These are phyloP conservation scores for Cryptus armator DNA, from an alignment of 2,888 invertebrate species.

Conservation along the genomic window DNA sequence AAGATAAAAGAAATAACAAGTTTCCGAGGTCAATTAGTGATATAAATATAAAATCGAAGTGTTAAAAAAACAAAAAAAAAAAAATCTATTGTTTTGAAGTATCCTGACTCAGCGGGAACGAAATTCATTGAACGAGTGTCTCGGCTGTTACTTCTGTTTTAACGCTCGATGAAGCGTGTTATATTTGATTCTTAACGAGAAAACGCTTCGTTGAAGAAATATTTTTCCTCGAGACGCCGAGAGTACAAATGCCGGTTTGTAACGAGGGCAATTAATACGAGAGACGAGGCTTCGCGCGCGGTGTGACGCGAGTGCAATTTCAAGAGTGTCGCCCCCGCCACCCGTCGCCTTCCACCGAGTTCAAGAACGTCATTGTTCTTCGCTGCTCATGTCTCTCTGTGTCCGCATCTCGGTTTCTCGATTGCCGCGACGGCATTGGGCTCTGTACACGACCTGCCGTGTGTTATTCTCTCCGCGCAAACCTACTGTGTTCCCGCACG, in stretches of 20 bases:
- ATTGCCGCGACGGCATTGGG: neutral
- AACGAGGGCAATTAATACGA: conserved; percentile 28
- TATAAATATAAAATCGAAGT: neutral
- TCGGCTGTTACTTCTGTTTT: too few relatives aligned
- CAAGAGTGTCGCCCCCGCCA: neutral
- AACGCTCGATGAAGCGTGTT: conserved; percentile 1
- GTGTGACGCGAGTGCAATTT: conserved; percentile 33
- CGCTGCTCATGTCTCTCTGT: conserved; percentile 14
- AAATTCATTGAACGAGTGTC: too few relatives aligned
- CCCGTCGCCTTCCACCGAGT: neutral
- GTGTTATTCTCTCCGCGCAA: conserved; percentile 2
- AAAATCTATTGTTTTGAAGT: neutral
- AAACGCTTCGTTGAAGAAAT: conserved; percentile 33
- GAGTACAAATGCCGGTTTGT: conserved; percentile 12
- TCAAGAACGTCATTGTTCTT: conserved; percentile 50
- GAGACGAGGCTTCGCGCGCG: conserved; percentile 7
- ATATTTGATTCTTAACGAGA: neutral
- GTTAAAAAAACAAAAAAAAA: neutral
- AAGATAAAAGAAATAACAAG: too few relatives aligned
- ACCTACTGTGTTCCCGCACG: neutral
- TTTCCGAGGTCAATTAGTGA: too few relatives aligned
- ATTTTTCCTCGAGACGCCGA: conserved; percentile 27
- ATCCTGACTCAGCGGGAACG: neutral
- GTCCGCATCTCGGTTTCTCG: neutral
- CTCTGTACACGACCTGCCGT: neutral